phyloP scores from a whole-genome alignment of 2,797 vertebrate species.

The Halcyon chelicuti region DNA sequence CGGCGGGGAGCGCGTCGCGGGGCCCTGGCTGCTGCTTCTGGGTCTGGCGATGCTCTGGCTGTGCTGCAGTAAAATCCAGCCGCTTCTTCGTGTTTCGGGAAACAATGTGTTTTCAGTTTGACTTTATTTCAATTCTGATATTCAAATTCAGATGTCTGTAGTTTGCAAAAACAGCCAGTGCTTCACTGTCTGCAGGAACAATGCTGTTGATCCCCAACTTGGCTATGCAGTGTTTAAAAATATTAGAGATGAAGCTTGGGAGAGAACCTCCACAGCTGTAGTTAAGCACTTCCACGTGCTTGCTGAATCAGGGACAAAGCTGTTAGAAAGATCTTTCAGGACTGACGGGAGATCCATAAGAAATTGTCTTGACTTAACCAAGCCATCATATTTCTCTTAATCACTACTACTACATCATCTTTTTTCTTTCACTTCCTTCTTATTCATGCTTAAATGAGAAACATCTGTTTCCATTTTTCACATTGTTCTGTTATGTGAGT shows the following conservation, averaged over 20 bases:
- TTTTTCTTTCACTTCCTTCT: slow-evolving; percentile 61
- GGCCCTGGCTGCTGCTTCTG: background rate
- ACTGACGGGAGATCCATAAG: slow-evolving; percentile 31
- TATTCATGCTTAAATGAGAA: slow-evolving; percentile 62
- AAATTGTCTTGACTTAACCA: slow-evolving; percentile 53
- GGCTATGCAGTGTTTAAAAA: background rate
- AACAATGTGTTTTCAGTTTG: background rate
- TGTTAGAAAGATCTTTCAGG: slow-evolving; percentile 2
- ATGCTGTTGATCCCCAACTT: background rate
- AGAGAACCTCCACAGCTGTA: slow-evolving; percentile 9
- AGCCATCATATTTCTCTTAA: slow-evolving; percentile 41
- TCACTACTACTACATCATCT: slow-evolving; percentile 20
- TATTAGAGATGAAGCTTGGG: background rate
- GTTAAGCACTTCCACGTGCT: slow-evolving; percentile 25
- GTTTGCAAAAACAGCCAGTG: background rate
- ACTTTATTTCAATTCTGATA: slow-evolving; percentile 17
- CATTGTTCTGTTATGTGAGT: slow-evolving; percentile 65
- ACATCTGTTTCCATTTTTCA: slow-evolving; percentile 76
- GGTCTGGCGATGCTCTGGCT: background rate
- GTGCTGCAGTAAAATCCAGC: background rate
- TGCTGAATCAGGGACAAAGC: background rate
- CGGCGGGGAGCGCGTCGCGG: background rate
- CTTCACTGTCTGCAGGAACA: background rate
- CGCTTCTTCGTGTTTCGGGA: background rate
- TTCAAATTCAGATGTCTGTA: slow-evolving; percentile 1